Conservation (phyloP, 2,888 invertebrate genomes). For the Drosophila sordidapex region DNA sequence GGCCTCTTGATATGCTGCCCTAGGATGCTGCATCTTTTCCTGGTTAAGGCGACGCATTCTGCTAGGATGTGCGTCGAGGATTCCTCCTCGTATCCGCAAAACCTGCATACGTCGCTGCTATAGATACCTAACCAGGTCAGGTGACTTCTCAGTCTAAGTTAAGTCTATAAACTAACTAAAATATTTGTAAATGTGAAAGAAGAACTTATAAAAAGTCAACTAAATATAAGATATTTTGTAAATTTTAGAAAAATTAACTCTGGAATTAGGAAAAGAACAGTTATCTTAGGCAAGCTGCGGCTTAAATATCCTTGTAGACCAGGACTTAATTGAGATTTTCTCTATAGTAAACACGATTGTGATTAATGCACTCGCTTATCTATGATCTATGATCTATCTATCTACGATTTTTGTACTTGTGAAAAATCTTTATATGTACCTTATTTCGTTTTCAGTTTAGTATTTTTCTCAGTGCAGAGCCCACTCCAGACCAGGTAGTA, state of each 20-base stretch:
- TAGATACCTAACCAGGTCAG: too few species aligned
- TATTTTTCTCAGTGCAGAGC: not conserved
- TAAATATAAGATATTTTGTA: not conserved
- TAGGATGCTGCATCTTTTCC: too few species aligned
- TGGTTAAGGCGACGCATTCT: too few species aligned
- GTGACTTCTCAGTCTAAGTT: too few species aligned
- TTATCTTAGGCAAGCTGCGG: not conserved
- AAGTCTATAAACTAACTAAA: not conserved
- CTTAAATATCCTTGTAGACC: not conserved
- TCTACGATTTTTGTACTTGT: not conserved
- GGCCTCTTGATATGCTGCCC: too few species aligned
- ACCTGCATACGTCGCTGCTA: too few species aligned
- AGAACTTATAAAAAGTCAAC: not conserved
- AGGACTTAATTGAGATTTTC: accelerated
- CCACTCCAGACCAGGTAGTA: slow-evolving; percentile 74
- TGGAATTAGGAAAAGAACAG: not conserved
- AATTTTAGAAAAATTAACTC: not conserved
- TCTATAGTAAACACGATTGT: not conserved
- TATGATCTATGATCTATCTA: too few species aligned
- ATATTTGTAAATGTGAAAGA: not conserved
- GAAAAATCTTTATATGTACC: not conserved
- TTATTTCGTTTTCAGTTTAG: not conserved
- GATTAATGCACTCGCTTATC: not conserved
- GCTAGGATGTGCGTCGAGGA: too few species aligned
- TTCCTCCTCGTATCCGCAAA: too few species aligned